These are phyloP conservation scores for Imbricaverruca yamaguchii DNA, from an alignment of 2,888 invertebrate species.

Conservation along the genomic window DNA sequence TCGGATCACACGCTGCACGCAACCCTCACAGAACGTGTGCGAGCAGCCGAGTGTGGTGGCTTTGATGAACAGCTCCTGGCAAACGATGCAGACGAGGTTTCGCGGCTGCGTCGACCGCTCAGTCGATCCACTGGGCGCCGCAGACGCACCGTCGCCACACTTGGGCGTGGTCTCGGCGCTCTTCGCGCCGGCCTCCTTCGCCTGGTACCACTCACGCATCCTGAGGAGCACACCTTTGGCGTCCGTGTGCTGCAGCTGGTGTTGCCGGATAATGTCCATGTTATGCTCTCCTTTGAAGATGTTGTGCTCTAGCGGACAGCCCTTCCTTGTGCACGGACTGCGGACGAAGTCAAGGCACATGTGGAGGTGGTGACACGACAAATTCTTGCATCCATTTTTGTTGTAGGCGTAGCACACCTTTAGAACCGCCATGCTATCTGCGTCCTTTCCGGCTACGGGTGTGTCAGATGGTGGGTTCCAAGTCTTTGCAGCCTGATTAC, in stretches of 20 bases:
- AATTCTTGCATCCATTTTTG: neutral
- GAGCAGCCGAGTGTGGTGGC: constrained; percentile 13
- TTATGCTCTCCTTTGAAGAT: neutral
- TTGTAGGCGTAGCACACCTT: neutral
- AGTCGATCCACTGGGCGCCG: neutral
- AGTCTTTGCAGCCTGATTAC: neutral
- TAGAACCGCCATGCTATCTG: neutral
- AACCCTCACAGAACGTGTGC: constrained; percentile 10
- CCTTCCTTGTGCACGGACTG: neutral
- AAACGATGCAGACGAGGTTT: neutral
- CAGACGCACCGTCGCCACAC: neutral
- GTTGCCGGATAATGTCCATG: neutral
- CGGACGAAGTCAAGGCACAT: neutral
- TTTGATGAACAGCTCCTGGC: neutral
- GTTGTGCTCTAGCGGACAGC: neutral
- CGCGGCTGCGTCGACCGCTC: neutral
- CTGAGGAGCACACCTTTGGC: neutral
- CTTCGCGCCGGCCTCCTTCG: neutral
- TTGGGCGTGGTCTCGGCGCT: neutral
- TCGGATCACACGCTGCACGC: neutral
- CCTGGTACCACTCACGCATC: neutral
- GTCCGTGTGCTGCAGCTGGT: neutral
- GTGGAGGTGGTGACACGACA: neutral
- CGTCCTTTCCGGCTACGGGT: neutral
- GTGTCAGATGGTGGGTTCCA: neutral